These are phyloP conservation scores for Dolomedes plantarius DNA, from an alignment of 2,888 invertebrate species.

Conservation along the genomic window DNA sequence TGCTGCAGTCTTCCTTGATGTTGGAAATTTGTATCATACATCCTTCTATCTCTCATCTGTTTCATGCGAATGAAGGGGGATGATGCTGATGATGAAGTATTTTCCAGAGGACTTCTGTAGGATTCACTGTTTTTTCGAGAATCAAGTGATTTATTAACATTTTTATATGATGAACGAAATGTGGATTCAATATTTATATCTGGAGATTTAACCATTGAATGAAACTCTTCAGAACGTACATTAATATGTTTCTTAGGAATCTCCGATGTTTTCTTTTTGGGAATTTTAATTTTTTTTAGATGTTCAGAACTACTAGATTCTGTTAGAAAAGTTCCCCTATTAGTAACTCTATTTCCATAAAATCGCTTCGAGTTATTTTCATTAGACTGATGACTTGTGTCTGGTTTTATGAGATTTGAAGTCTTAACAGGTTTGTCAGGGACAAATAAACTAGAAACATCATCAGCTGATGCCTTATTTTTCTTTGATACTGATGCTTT, in stretches of 20 bases:
- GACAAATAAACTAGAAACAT: slow-evolving; percentile 32
- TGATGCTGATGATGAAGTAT: not conserved
- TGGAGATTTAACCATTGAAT: slow-evolving; percentile 41
- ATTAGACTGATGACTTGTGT: not conserved
- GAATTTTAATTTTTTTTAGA: slow-evolving; percentile 8
- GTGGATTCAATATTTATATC: slow-evolving; percentile 15
- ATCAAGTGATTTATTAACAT: not conserved
- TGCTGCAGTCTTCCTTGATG: no score
- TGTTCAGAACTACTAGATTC: slow-evolving; percentile 15
- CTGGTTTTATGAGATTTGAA: not conserved
- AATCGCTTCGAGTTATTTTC: slow-evolving; percentile 26
- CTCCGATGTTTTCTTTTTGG: not conserved
- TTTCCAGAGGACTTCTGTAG: not conserved
- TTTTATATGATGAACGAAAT: not conserved
- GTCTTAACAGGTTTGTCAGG: slow-evolving; percentile 32
- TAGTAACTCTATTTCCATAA: slow-evolving; percentile 46
- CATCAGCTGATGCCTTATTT: not conserved
- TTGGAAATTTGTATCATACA: no score
- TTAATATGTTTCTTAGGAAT: not conserved
- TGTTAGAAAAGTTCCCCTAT: slow-evolving; percentile 55
- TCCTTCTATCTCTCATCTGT: not conserved
- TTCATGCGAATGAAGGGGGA: not conserved
- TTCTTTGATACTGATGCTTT: no score
- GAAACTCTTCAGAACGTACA: slow-evolving; percentile 28
- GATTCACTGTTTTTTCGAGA: not conserved